A percentile compares a stretch with the other conserved stretches of the same genome.
Conservation (phyloP, 1,140 invertebrate genomes). For the Drosophila pandora region DNA sequence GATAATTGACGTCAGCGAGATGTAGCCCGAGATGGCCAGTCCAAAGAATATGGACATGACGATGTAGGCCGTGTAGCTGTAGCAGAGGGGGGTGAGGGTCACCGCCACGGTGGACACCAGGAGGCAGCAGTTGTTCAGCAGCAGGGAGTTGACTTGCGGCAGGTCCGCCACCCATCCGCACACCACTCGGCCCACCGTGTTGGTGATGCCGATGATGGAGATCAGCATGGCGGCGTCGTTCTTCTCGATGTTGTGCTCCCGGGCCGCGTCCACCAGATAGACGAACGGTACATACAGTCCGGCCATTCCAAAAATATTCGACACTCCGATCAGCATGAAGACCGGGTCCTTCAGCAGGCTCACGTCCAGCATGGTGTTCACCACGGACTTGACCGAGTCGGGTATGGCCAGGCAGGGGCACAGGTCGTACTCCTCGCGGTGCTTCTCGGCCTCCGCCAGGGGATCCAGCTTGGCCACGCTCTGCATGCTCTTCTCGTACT, state of each 20-base stretch:
- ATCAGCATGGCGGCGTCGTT: conserved; percentile 93
- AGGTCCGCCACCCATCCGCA: conserved; percentile 95
- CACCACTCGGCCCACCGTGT: conserved; percentile 94
- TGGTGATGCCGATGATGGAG: conserved; percentile 98
- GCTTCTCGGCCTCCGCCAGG: conserved; percentile 87
- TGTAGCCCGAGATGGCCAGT: conserved; percentile 97
- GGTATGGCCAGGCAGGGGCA: conserved; percentile 92
- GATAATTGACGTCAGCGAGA: conserved; percentile 98
- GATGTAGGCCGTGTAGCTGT: conserved; percentile 90
- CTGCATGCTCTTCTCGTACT: conserved; percentile 87
- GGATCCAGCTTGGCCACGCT: conserved; percentile 76
- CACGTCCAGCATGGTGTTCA: conserved; percentile 97
- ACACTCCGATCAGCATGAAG: conserved; percentile 96
- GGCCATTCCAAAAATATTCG: conserved; percentile 95
- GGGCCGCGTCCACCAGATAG: conserved; percentile 94
- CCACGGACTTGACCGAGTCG: conserved; percentile 91
- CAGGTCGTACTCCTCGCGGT: conserved; percentile 88
- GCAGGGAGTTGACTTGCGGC: conserved; percentile 94
- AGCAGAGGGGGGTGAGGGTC: conserved; percentile 92
- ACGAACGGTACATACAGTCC: conserved; percentile 98
- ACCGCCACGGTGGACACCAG: conserved; percentile 95
- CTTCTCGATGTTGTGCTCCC: conserved; percentile 88
- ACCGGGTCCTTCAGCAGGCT: conserved; percentile 95
- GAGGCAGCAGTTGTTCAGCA: conserved; percentile 97
- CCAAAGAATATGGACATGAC: conserved; percentile 96